Base-by-base conservation (phyloP, 2,888 invertebrate genomes). In the Aspidapion aeneum region DNA sequence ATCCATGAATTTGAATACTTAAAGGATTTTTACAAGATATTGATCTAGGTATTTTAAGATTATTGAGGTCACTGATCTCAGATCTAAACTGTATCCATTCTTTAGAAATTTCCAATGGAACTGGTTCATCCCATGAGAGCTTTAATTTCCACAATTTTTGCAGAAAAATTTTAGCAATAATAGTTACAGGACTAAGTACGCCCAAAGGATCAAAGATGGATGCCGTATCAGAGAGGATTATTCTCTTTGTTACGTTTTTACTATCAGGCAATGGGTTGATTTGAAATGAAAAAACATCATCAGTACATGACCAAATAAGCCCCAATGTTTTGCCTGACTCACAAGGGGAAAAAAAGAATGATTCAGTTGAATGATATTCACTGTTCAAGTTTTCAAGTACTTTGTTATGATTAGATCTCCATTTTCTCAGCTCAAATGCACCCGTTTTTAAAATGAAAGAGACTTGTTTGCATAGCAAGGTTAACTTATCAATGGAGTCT, bases 141-240 rank as follows among this genome's bases (percentile, higher is more conserved):
- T 61, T 54, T 18, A 21, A 49, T 12, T 35, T 19, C 60, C 63
- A 63, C 2, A 63, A 17, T 2, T 52, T 18, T 35, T 63, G 63
- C 17, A 60, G 18, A 17, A 63, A 50, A 20, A 60, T 18, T 56
- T 63, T 63, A 9, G 60, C 60, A 21, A n/a, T 21, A 18, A 55
- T 57, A 18, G 50, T 21, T 12, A 60, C 17, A 18, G 52, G 57
- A 19, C 63, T 55, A 17, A 57, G 12, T 18, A 63, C 22, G n/a
- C 63, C 60, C 16, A 63, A 21, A 7, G 57, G 63, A 21, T 63
- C 60, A n/a, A 18, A 52, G 17, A n/a, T 52, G 3, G 3, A 9
- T 19, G 52, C 17, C 17, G 19, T 19, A 17, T 52, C 52, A 9
- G 52, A 52, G 3, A 52, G 17, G n/a, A 52, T 52, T 9, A 19